phyloP scores from a whole-genome alignment of 1,140 invertebrate species.

The Drosophila azteca region DNA sequence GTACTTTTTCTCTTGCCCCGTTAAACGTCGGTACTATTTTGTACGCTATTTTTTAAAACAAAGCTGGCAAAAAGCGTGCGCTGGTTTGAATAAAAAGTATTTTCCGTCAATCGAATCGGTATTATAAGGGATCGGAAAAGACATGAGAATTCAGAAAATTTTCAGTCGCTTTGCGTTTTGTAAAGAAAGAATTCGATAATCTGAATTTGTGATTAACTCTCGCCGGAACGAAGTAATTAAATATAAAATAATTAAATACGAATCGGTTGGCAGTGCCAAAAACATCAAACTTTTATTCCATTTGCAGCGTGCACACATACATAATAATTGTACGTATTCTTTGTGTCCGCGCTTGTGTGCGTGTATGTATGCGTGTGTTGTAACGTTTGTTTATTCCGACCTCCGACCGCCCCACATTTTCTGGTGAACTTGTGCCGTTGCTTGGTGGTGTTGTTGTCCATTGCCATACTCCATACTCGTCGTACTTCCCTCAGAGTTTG shows the following conservation, averaged over 20 bases:
- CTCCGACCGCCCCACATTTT: constrained; percentile 41
- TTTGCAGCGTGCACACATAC: background rate
- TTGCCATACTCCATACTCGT: constrained; percentile 10
- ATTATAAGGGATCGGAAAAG: too few relatives aligned
- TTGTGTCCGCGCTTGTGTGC: constrained; percentile 8
- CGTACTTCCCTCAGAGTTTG: constrained; percentile 8
- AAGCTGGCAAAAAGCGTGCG: too few relatives aligned
- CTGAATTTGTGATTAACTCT: constrained; percentile 24
- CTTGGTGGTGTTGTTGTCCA: constrained; percentile 42
- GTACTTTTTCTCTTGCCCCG: too few relatives aligned
- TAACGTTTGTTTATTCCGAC: constrained; percentile 60
- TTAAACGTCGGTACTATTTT: too few relatives aligned
- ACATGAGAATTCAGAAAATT: too few relatives aligned
- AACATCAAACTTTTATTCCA: background rate
- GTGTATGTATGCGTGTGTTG: constrained; percentile 16
- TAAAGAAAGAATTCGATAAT: constrained; percentile 1
- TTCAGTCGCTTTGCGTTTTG: too few relatives aligned
- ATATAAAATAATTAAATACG: constrained; percentile 29
- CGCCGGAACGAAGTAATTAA: constrained; percentile 44
- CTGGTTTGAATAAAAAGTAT: too few relatives aligned
- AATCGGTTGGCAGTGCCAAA: background rate
- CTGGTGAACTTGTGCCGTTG: constrained; percentile 56
- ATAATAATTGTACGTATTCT: background rate
- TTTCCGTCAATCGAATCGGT: too few relatives aligned
- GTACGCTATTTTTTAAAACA: too few relatives aligned